Conservation (phyloP, 2,797 vertebrate species). For the Phoebastria nigripes region DNA sequence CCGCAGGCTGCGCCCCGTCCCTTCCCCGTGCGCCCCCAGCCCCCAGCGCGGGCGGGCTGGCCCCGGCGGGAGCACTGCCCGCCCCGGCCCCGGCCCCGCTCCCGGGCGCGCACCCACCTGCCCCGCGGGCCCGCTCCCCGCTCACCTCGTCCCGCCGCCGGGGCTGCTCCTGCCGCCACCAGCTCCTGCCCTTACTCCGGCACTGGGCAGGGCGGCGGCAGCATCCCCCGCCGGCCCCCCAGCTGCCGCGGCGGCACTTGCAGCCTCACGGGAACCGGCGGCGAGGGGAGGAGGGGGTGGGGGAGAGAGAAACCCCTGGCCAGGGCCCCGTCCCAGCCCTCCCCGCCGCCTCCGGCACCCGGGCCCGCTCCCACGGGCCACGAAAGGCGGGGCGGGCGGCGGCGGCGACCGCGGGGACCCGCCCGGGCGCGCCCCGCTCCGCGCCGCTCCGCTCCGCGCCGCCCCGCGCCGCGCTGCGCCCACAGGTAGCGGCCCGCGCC, state of each 20-base stretch:
- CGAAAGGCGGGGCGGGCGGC: background rate
- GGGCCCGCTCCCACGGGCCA: background rate
- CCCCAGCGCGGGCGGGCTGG: background rate
- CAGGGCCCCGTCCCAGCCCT: background rate
- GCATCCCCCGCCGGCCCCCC: constrained; percentile 47
- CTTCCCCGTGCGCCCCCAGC: background rate
- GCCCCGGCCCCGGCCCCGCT: background rate
- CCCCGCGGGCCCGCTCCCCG: background rate
- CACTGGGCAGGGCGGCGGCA: constrained; percentile 33
- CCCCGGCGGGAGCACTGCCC: background rate
- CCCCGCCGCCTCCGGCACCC: background rate
- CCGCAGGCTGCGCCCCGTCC: background rate
- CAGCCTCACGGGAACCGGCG: constrained; percentile 36
- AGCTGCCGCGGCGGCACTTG: constrained; percentile 49
- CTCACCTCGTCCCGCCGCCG: constrained; percentile 22
- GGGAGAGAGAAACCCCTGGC: constrained; percentile 13
- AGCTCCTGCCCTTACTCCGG: constrained; percentile 9
- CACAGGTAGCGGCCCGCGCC: background rate
- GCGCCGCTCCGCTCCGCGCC: background rate
- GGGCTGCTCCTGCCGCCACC: constrained; percentile 9
- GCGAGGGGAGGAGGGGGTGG: background rate
- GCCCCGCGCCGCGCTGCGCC: background rate
- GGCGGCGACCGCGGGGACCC: background rate
- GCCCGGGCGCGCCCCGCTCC: background rate
- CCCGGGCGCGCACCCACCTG: background rate